These are phyloP conservation scores for Leptarthrus brevirostris DNA, from an alignment of 2,888 invertebrate species.

Conservation along the genomic window DNA sequence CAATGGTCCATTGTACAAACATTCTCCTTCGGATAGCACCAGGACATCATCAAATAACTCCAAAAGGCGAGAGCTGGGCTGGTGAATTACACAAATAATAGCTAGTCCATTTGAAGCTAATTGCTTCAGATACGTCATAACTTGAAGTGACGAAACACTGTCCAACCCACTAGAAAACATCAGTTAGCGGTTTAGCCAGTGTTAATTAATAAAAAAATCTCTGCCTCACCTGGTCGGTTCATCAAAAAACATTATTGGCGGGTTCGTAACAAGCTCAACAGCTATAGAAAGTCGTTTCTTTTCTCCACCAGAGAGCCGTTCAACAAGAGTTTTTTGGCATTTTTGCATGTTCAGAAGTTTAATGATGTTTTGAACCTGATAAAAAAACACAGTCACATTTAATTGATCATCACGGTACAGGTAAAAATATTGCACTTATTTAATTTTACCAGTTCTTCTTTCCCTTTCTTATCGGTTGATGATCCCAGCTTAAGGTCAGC, in stretches of 20 bases:
- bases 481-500: slow-evolving; percentile 84
- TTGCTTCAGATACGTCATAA: slow-evolving; percentile 79
- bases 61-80: slow-evolving; percentile 86
- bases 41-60: slow-evolving; percentile 89
- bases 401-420: not conserved
- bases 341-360: slow-evolving; percentile 77
- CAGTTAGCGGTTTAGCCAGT: not conserved
- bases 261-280: slow-evolving; percentile 89
- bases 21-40: slow-evolving; percentile 80
- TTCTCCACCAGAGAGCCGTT: slow-evolving; percentile 86
- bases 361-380: slow-evolving; percentile 71
- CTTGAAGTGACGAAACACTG: slow-evolving; percentile 83
- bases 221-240: slow-evolving; percentile 88
- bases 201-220: not conserved
- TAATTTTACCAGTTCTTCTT: slow-evolving; percentile 73
- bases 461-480: slow-evolving; percentile 71
- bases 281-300: slow-evolving; percentile 90
- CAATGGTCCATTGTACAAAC: slow-evolving; percentile 82
- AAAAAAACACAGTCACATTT: too few species aligned
- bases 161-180: slow-evolving; percentile 75
- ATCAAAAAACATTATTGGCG: slow-evolving; percentile 93
- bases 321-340: slow-evolving; percentile 75
- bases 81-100: slow-evolving; percentile 89
- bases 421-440: not conserved
- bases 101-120: slow-evolving; percentile 85